Base-by-base conservation (phyloP, 2,888 invertebrate species). In the Cheiracanthium punctorium region DNA sequence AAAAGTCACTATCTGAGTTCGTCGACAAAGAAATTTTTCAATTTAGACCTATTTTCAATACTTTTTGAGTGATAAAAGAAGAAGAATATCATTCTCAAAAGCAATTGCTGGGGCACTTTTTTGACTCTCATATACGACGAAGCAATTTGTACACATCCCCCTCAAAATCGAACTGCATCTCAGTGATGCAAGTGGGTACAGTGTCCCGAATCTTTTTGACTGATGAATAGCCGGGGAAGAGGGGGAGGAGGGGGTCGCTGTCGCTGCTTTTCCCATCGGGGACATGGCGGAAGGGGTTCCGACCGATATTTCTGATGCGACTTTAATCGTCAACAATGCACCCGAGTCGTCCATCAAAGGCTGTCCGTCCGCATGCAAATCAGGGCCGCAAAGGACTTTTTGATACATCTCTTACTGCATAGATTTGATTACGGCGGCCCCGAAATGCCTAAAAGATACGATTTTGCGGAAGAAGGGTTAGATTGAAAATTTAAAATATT, bases 271-370 rank as follows among this genome's bases (percentile, higher is more conserved):
- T n/a, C 48, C 48, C 48, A 43, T 70, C 43, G 30, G 67, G 33
- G 69, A 41, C 41, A 10, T 20, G 20, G 72, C 33, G 30, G 58
- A 37, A 43, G 77, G 82, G 77, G 48, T 65, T 28, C 20, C 71
- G 37, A 43, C 67, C 30, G 37, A 82, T 82, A 69, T 82, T 69
- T 77, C 72, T 82, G 82, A 82, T 82, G 82, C 77, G 82, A 82
- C 77, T 77, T 82, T 82, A 82, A 82, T 82, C 77, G 82, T 82
- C 82, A 82, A 82, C 82, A 82, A 82, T 65, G 37, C 77, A 37
- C 28, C 20, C 32, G 67, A 58, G 24, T 77, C 82, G 76, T 82
- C 72, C 67, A 82, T 82, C 82, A 82, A 77, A 82, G 82, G 77
- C 76, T 37, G 20, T 4, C 52, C 65, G 52, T 65, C 33, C 69